Evolutionary conservation across 2,113 vertebrate species (phyloP).

Genomic region (Sylvia atricapilla): DNA sequence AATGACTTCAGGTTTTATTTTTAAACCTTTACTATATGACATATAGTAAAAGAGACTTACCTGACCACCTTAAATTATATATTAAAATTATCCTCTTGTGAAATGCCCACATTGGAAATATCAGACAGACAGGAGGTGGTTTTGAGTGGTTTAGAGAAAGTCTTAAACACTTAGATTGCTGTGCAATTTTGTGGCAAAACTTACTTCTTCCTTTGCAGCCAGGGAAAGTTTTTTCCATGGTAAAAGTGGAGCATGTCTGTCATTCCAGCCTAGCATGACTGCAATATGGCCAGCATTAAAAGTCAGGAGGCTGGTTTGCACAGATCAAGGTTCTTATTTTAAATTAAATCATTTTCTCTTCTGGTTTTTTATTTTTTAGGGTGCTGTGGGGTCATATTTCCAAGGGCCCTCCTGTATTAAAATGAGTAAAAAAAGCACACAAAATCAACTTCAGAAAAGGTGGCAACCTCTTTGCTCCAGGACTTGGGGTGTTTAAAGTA

Average conservation of each 20-base stretch:
- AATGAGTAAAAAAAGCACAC: not conserved
- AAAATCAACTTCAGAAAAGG: not conserved
- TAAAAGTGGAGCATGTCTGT: not conserved
- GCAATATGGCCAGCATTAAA: not conserved
- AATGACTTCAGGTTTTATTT: not conserved
- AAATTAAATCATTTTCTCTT: not conserved
- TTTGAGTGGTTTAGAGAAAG: constrained; percentile 25
- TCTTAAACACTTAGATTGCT: constrained; percentile 28
- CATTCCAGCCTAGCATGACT: not conserved
- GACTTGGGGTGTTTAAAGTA: not conserved
- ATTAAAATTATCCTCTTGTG: constrained; percentile 37
- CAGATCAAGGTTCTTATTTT: not conserved
- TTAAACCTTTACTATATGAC: not conserved
- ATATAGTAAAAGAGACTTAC: constrained; percentile 1
- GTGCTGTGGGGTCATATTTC: not conserved
- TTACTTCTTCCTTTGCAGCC: constrained; percentile 25
- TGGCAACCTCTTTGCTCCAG: not conserved
- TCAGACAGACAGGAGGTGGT: constrained; percentile 9
- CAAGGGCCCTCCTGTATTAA: not conserved
- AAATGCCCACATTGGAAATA: not conserved
- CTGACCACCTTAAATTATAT: not conserved
- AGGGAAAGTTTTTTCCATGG: not conserved
- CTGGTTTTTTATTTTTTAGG: not conserved
- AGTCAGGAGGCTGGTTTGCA: not conserved
- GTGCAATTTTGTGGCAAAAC: constrained; percentile 43